Percentiles rank a stretch among this genome's conserved stretches.
Evolutionary conservation across 2,797 vertebrate genomes (phyloP).

Genomic region (Poecilia gillii): DNA sequence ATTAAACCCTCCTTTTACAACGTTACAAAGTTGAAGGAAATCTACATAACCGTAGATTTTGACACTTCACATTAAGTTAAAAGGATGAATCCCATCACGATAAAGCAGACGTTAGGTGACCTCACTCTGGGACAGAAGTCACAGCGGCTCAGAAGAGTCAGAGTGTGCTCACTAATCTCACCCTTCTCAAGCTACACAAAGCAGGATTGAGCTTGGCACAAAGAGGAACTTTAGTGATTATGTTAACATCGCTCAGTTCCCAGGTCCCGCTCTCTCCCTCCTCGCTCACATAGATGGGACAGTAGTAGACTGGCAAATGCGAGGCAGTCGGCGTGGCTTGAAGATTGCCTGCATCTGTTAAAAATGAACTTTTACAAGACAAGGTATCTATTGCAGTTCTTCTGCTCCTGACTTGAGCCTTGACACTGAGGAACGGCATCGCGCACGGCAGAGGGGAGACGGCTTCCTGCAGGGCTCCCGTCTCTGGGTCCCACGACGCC

Average conservation of each 20-base stretch:
- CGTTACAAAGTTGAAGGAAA: background rate
- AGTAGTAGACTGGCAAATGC: constrained; percentile 72
- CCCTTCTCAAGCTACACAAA: constrained; percentile 73
- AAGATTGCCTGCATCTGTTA: constrained; percentile 1
- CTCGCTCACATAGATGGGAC: constrained; percentile 80
- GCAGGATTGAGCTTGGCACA: constrained; percentile 59
- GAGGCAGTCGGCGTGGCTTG: background rate
- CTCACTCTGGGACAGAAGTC: background rate
- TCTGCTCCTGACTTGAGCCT: constrained; percentile 33
- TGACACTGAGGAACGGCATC: constrained; percentile 79
- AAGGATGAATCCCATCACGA: background rate
- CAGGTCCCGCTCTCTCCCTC: constrained; percentile 36
- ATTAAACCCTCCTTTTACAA: background rate
- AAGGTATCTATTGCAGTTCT: background rate
- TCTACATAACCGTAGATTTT: background rate
- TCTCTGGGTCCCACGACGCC: constrained; percentile 79
- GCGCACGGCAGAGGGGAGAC: constrained; percentile 62
- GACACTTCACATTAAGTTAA: constrained; percentile 1
- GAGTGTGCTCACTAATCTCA: constrained; percentile 72
- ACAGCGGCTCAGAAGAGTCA: constrained; percentile 16
- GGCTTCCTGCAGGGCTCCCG: constrained; percentile 70
- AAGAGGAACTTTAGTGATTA: constrained; percentile 72
- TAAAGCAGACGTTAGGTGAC: background rate
- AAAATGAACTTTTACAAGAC: constrained; percentile 21
- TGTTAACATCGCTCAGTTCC: constrained; percentile 59